Conservation (phyloP, 2,113 vertebrate species). For the Cephalopterus ornatus region DNA sequence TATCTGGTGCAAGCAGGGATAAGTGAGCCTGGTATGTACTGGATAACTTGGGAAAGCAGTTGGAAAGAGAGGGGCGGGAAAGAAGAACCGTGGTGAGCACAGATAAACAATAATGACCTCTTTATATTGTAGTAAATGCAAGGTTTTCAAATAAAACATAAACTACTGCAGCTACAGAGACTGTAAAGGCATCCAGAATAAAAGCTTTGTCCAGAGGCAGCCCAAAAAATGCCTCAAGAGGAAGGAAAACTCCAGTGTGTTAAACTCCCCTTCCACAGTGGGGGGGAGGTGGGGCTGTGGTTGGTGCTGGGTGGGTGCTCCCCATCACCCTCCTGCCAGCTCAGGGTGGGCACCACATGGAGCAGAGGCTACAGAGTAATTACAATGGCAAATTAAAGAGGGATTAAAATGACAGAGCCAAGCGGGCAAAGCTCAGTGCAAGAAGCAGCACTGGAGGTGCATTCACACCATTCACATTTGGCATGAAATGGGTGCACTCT, state of each 20-base stretch:
- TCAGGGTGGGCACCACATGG: background rate
- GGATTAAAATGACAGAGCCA: background rate
- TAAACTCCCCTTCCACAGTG: accelerated
- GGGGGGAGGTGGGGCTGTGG: background rate
- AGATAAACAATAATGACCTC: background rate
- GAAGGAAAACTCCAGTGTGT: background rate
- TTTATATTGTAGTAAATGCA: background rate
- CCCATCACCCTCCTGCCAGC: background rate
- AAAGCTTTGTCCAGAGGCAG: background rate
- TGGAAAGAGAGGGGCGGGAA: background rate
- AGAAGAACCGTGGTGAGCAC: background rate
- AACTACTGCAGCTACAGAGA: background rate
- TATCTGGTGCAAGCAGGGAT: background rate
- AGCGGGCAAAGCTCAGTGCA: background rate
- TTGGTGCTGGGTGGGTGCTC: background rate
- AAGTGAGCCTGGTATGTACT: background rate
- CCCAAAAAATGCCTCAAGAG: no score
- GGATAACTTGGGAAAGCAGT: background rate
- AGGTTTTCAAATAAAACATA: background rate
- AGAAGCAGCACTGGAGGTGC: background rate
- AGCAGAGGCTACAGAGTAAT: background rate
- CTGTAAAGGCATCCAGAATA: background rate
- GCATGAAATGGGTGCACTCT: background rate
- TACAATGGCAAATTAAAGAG: background rate
- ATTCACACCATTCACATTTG: background rate